A percentile compares a stretch with the other conserved stretches of the same genome.
phyloP scores from a whole-genome alignment of 2,888 invertebrate genomes.

The Leucania comma region DNA sequence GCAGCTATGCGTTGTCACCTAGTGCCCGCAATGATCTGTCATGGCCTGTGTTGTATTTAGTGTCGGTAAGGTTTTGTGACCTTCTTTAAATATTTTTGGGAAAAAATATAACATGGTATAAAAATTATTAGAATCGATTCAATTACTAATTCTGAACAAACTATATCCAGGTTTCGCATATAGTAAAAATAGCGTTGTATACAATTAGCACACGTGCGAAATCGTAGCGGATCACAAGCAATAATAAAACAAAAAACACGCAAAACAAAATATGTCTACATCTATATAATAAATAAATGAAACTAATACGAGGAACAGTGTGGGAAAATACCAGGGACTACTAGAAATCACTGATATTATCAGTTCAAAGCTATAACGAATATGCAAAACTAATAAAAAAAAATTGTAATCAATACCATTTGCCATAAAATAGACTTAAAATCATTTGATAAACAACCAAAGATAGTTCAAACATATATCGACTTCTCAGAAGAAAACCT shows the following conservation, averaged over 20 bases:
- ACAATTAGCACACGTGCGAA: too few species aligned
- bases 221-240: too few species aligned
- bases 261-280: not conserved
- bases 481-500: slow-evolving; percentile 70
- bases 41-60: too few species aligned
- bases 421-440: slow-evolving; percentile 29
- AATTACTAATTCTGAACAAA: too few species aligned
- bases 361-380: slow-evolving; percentile 1
- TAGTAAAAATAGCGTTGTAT: too few species aligned
- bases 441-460: slow-evolving; percentile 65
- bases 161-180: too few species aligned
- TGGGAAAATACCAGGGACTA: slow-evolving; percentile 10
- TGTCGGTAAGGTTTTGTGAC: too few species aligned
- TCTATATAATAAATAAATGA: not conserved
- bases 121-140: too few species aligned
- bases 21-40: too few species aligned
- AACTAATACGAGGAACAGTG: not conserved
- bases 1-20: too few species aligned
- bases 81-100: too few species aligned
- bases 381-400: slow-evolving; percentile 47
- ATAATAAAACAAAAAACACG: not conserved
- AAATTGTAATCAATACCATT: slow-evolving; percentile 42
- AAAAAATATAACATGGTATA: too few species aligned
- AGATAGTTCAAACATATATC: slow-evolving; percentile 73
- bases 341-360: slow-evolving; percentile 12